Evolutionary conservation across 2,113 vertebrate genomes (phyloP).

Genomic region (Machaerirhynchus nigripectus): DNA sequence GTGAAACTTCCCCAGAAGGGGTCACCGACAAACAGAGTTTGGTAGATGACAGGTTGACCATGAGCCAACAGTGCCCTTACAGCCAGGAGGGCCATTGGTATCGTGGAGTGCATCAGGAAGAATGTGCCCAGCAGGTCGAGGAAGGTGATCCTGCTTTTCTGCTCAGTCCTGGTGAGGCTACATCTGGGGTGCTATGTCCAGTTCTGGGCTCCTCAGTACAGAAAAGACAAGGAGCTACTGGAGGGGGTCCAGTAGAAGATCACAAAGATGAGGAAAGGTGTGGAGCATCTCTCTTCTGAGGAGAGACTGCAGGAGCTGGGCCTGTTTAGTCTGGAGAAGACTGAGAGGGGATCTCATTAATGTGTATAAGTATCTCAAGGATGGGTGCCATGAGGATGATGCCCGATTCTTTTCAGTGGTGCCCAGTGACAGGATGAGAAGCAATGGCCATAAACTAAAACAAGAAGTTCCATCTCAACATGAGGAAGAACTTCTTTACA

Average conservation of each 20-base stretch:
- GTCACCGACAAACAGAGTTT: background rate
- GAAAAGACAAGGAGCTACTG: background rate
- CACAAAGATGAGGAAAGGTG: background rate
- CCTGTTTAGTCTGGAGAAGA: background rate
- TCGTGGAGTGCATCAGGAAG: background rate
- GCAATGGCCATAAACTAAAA: background rate
- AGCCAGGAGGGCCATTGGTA: background rate
- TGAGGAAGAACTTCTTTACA: background rate
- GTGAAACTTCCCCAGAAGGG: background rate
- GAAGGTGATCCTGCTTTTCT: background rate
- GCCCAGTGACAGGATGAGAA: background rate
- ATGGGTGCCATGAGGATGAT: background rate
- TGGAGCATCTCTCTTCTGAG: background rate
- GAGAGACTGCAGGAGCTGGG: fast-evolving
- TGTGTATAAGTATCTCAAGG: background rate
- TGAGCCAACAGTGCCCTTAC: background rate
- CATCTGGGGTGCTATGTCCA: background rate
- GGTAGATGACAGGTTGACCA: background rate
- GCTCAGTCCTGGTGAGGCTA: background rate
- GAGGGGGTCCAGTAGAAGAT: background rate
- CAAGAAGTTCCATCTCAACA: background rate
- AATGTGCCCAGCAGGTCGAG: background rate
- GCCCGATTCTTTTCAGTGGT: background rate
- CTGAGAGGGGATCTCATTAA: background rate
- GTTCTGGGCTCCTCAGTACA: background rate